Evolutionary conservation across 1,140 invertebrate genomes (phyloP).

Genomic region (Drosophila arawakana): DNA sequence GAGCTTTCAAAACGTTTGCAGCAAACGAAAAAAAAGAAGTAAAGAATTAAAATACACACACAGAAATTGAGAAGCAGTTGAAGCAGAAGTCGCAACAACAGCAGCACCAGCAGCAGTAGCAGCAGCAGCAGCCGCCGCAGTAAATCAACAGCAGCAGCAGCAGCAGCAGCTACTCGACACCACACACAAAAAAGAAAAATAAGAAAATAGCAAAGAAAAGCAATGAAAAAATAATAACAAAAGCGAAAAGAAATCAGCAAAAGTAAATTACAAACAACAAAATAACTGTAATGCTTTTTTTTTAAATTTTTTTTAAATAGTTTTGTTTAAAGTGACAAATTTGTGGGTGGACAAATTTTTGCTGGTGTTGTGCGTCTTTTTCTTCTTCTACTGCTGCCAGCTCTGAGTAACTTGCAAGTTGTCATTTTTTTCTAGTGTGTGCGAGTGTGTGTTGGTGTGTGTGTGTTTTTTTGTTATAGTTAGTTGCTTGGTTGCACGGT

Average conservation of each 20-base stretch:
- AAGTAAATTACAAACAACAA: not conserved
- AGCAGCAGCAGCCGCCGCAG: slow-evolving; percentile 15
- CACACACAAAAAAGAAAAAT: slow-evolving; percentile 4
- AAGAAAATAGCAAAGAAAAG: not conserved
- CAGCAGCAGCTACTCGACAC: slow-evolving; percentile 27
- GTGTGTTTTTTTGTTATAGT: slow-evolving; percentile 32
- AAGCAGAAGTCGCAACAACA: slow-evolving; percentile 36
- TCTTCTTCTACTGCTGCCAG: not conserved
- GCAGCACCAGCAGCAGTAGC: slow-evolving; percentile 50
- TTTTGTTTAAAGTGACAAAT: slow-evolving; percentile 46
- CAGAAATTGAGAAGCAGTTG: slow-evolving; percentile 23
- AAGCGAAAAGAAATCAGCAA: not conserved
- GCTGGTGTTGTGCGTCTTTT: slow-evolving; percentile 8
- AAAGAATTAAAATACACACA: slow-evolving; percentile 17
- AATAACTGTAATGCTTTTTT: slow-evolving; percentile 25
- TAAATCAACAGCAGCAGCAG: slow-evolving; percentile 40
- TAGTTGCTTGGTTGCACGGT: slow-evolving; percentile 19
- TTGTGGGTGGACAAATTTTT: not conserved
- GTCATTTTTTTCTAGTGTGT: slow-evolving; percentile 20
- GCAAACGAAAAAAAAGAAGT: slow-evolving; percentile 54
- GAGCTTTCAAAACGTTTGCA: slow-evolving; percentile 84
- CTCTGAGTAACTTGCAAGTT: slow-evolving; percentile 27
- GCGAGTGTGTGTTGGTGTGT: no score
- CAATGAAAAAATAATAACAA: slow-evolving; percentile 41
- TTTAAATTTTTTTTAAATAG: slow-evolving; percentile 31